Percentiles rank a stretch among this genome's conserved stretches.
phyloP scores from a whole-genome alignment of 2,113 vertebrate genomes.

The Coryphaenoides rupestris region DNA sequence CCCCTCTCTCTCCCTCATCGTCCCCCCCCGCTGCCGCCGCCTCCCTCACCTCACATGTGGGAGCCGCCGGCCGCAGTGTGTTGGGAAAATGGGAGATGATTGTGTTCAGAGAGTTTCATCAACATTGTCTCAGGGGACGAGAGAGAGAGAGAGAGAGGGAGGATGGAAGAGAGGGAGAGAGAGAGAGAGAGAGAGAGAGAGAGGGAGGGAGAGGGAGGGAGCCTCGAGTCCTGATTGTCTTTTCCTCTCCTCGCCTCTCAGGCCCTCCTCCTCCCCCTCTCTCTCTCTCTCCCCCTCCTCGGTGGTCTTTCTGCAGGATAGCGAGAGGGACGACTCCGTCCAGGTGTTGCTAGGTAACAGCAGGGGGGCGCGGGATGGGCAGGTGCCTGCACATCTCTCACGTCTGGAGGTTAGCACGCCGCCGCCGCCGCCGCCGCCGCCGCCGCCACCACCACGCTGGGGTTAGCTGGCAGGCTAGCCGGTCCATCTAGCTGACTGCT shows the following conservation, averaged over 20 bases:
- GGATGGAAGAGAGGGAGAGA: slow-evolving; percentile 1
- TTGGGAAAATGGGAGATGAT: slow-evolving; percentile 52
- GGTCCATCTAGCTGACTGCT: not conserved
- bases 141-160: slow-evolving; percentile 5
- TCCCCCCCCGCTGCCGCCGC: too few species aligned
- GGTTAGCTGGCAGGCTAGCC: not conserved
- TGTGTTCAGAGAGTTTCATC: slow-evolving; percentile 55
- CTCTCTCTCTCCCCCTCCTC: slow-evolving; percentile 15
- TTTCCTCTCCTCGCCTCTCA: slow-evolving; percentile 56
- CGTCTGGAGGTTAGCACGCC: not conserved
- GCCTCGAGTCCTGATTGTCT: slow-evolving; percentile 75
- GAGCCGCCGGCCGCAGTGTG: slow-evolving; percentile 61
- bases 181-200: slow-evolving; percentile 9
- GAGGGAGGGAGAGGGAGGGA: slow-evolving; percentile 11
- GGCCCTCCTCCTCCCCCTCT: slow-evolving; percentile 4
- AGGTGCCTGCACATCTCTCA: slow-evolving; percentile 8
- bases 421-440: too few species aligned
- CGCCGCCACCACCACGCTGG: not conserved
- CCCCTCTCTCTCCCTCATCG: too few species aligned
- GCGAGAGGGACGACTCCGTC: slow-evolving; percentile 35
- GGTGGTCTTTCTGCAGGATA: slow-evolving; percentile 35
- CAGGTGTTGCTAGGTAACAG: slow-evolving; percentile 53
- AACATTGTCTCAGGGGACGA: slow-evolving; percentile 47
- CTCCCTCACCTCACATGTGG: too few species aligned
- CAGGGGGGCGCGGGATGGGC: slow-evolving; percentile 16